Evolutionary conservation across 2,113 vertebrate genomes (phyloP).

Genomic region (Cheilinus undulatus): DNA sequence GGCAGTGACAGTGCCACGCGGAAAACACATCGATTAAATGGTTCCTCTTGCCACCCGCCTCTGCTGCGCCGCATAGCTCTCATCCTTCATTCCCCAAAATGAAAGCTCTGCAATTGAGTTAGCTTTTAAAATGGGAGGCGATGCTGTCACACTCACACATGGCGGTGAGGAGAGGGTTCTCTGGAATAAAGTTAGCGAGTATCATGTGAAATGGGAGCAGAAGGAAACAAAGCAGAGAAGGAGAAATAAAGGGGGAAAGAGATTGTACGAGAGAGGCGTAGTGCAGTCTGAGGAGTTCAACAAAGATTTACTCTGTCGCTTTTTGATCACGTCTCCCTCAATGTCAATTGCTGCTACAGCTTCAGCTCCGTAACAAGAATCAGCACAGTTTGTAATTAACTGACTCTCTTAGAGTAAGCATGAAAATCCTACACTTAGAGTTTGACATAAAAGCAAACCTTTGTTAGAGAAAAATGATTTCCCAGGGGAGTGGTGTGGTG

Average conservation of each 20-base stretch:
- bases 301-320: conserved; percentile 30
- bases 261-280: not conserved
- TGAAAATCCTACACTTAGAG: conserved; percentile 7
- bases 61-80: conserved; percentile 43
- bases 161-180: conserved; percentile 27
- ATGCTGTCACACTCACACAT: conserved; percentile 48
- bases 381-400: conserved; percentile 22
- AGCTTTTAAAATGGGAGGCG: conserved; percentile 62
- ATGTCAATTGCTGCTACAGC: conserved; percentile 17
- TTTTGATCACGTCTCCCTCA: conserved; percentile 49
- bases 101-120: conserved; percentile 62
- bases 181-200: conserved; percentile 44
- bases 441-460: not conserved
- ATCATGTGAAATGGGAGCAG: conserved; percentile 38
- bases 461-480: conserved; percentile 31
- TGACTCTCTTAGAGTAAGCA: not conserved
- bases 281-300: conserved; percentile 20
- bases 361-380: not conserved
- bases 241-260: conserved; percentile 7
- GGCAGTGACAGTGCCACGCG: conserved; percentile 65
- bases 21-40: conserved; percentile 76
- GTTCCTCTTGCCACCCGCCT: conserved; percentile 56
- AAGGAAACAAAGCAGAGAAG: conserved; percentile 2
- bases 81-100: conserved; percentile 66
- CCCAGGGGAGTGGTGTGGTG: conserved; percentile 9